Percentiles rank a stretch among this genome's conserved stretches.
These are phyloP conservation scores for Pseudanteris insignis DNA, from an alignment of 2,888 invertebrate species.

Conservation along the genomic window DNA sequence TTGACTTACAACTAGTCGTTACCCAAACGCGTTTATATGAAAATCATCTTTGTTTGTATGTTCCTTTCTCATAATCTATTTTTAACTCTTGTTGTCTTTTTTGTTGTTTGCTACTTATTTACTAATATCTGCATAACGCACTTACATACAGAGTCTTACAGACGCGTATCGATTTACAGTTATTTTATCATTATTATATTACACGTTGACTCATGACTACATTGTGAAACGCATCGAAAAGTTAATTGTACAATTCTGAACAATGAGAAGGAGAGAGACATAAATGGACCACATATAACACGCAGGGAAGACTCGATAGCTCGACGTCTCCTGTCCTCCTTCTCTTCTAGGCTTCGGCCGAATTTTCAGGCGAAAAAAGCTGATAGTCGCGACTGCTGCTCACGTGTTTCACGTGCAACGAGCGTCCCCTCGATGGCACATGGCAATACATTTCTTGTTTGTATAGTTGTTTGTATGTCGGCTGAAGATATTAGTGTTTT, in stretches of 20 bases:
- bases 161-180: conserved; percentile 41
- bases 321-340: conserved; percentile 12
- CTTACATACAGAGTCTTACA: conserved; percentile 28
- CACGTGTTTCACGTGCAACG: conserved; percentile 35
- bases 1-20: too few species aligned
- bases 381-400: conserved; percentile 14
- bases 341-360: conserved; percentile 11
- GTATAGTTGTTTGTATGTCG: background rate
- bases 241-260: conserved; percentile 42
- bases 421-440: conserved; percentile 35
- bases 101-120: conserved; percentile 2
- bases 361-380: conserved; percentile 18
- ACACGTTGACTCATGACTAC: conserved; percentile 43
- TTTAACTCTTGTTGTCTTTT: too few species aligned
- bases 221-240: conserved; percentile 37
- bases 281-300: conserved; percentile 31
- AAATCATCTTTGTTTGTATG: too few species aligned
- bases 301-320: conserved; percentile 38
- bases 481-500: background rate
- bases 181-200: conserved; percentile 39
- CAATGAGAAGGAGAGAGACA: conserved; percentile 28
- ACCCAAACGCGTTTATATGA: too few species aligned
- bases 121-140: conserved; percentile 8
- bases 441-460: conserved; percentile 15
- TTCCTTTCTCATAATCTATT: too few species aligned